phyloP scores from a whole-genome alignment of 2,797 vertebrate genomes.

The Halcyon smyrnensis region DNA sequence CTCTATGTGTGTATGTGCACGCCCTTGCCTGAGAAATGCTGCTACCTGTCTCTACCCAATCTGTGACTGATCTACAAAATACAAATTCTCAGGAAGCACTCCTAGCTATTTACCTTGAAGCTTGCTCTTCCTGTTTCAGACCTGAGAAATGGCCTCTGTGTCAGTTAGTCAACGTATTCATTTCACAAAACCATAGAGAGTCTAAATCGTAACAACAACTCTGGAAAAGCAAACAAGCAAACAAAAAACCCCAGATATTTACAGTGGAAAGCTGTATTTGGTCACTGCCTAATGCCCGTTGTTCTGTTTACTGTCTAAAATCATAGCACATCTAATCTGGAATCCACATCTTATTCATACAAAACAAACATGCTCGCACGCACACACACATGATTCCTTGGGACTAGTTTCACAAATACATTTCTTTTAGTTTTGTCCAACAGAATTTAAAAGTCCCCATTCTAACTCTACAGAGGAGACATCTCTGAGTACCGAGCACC shows the following conservation, averaged over 20 bases:
- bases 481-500: not conserved
- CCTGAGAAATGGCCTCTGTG: not conserved
- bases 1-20: not conserved
- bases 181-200: not conserved
- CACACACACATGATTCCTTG: not conserved
- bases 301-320: not conserved
- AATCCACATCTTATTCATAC: not conserved
- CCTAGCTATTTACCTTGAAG: not conserved
- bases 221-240: no score
- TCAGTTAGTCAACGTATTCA: not conserved
- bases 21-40: not conserved
- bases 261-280: not conserved
- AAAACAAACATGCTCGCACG: not conserved
- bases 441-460: not conserved
- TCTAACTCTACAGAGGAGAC: not conserved
- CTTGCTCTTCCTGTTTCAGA: not conserved
- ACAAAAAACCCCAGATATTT: not conserved
- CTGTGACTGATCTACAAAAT: not conserved
- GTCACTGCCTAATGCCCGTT: not conserved
- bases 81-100: not conserved
- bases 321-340: not conserved
- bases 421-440: not conserved
- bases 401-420: not conserved
- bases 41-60: not conserved
- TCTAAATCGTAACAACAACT: not conserved